These are phyloP conservation scores for Crossocerus cetratus DNA, from an alignment of 2,888 invertebrate genomes.

Conservation along the genomic window DNA sequence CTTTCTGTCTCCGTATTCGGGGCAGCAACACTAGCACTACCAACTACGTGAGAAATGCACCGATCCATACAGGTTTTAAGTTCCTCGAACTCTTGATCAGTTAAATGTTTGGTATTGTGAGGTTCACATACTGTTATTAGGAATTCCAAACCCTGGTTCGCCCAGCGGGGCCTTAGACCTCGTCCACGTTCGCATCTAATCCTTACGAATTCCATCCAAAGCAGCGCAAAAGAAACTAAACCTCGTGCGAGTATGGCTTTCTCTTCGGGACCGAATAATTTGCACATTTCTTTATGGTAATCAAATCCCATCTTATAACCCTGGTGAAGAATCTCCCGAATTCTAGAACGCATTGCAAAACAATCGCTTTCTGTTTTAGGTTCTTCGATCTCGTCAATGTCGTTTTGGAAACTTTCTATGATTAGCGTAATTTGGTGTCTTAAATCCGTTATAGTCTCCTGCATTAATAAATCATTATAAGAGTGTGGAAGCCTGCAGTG, in stretches of 20 bases:
- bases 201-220: slow-evolving; percentile 94
- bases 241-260: slow-evolving; percentile 79
- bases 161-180: slow-evolving; percentile 91
- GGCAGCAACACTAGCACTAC: slow-evolving; percentile 78
- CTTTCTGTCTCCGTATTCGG: slow-evolving; percentile 58
- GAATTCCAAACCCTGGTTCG: slow-evolving; percentile 92
- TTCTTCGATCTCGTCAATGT: slow-evolving; percentile 78
- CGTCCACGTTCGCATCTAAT: slow-evolving; percentile 90
- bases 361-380: slow-evolving; percentile 81
- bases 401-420: slow-evolving; percentile 80
- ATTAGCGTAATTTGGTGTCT: slow-evolving; percentile 80
- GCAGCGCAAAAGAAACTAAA: slow-evolving; percentile 84
- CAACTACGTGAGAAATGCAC: slow-evolving; percentile 93
- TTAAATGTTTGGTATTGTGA: slow-evolving; percentile 86
- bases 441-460: slow-evolving; percentile 80
- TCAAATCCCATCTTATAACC: slow-evolving; percentile 95
- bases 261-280: slow-evolving; percentile 79
- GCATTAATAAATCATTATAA: slow-evolving; percentile 33
- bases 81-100: slow-evolving; percentile 87
- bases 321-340: slow-evolving; percentile 89
- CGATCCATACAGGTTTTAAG: slow-evolving; percentile 88
- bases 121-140: slow-evolving; percentile 91
- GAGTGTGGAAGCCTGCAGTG: neutral
- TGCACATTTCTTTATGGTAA: slow-evolving; percentile 86
- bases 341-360: slow-evolving; percentile 81